These are phyloP conservation scores for Lithophane ornitopus DNA, from an alignment of 2,888 invertebrate species.

Conservation along the genomic window DNA sequence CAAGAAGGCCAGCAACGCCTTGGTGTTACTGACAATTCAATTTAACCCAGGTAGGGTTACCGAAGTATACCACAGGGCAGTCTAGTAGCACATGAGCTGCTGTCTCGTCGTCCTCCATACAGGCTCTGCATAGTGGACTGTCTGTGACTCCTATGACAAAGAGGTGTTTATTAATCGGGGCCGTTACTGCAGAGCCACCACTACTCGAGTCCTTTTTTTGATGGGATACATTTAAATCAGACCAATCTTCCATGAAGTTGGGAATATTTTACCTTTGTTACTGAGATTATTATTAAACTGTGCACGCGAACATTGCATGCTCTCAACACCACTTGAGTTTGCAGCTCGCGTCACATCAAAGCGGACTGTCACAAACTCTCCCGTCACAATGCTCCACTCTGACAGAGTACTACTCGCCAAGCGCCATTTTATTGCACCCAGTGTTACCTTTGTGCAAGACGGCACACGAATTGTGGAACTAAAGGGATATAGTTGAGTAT, in stretches of 20 bases:
- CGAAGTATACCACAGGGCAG: too few relatives aligned
- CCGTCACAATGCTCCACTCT: slow-evolving; percentile 4
- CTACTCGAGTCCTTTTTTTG: background rate
- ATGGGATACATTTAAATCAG: background rate
- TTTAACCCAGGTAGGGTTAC: too few relatives aligned
- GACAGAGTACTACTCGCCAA: slow-evolving; percentile 10
- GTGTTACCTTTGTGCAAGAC: slow-evolving; percentile 5
- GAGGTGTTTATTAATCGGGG: too few relatives aligned
- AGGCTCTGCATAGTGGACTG: too few relatives aligned
- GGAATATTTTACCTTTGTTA: background rate
- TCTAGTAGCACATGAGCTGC: too few relatives aligned
- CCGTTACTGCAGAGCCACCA: too few relatives aligned
- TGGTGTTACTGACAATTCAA: too few relatives aligned
- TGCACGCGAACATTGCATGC: background rate
- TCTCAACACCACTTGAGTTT: background rate
- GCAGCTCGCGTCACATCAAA: slow-evolving; percentile 33
- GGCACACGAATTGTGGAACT: slow-evolving; percentile 32
- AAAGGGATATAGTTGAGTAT: background rate
- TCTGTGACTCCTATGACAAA: too few relatives aligned
- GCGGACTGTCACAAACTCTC: slow-evolving; percentile 13
- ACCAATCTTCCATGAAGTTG: background rate
- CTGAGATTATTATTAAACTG: background rate
- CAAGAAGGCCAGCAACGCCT: too few relatives aligned
- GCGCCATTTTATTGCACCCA: slow-evolving; percentile 45
- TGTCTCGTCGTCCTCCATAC: too few relatives aligned